Evolutionary conservation across 2,888 invertebrate species (phyloP), one percentile per base, ranked within the genome.

Genomic region (Pyrrhia umbra): DNA sequence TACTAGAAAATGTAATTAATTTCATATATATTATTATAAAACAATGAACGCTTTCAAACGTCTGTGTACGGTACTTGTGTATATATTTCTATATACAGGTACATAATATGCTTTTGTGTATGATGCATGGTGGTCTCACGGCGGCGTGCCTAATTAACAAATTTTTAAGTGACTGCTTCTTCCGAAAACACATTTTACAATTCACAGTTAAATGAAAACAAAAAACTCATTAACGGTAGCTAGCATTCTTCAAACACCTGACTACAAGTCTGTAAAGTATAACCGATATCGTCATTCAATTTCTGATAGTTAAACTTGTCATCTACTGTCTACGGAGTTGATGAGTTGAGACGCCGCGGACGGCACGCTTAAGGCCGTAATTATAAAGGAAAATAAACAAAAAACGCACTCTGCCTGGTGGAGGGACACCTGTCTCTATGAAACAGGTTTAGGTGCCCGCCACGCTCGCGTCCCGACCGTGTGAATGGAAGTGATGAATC

Each of bases 401-500:
- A 81, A 84, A 85, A 83, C 80, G 74, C 66, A 76, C 74, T 77
- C 70, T 79, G 71, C 75, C 76, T 77, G 81, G 67, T 67, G 77
- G 78, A 78, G 80, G 85, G 87, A 89, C 92, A 93, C 90, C 91
- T 92, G 92, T 92, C 91, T 84, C 86, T 85, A 85, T 81, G 82
- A 83, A 92, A 93, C 92, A 81, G 92, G 93, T 93, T 92, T 87
- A 72, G n/a, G 67, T 82, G 73, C 76, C 45, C 47, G 68, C 60
- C 30, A 45, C 72, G 81, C 71, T 80, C 71, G 77, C 82, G 78
- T 66, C 68, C 68, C 72, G 83, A 86, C 86, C 92, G 93, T 92
- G 92, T 90, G 92, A 92, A 91, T 91, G 88, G 84, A 88, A 83
- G 81, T 88, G 89, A 87, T 88, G 88, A 82, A 84, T 87, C 89